Percentiles rank a stretch among this genome's conserved stretches.
Evolutionary conservation across 2,888 invertebrate genomes (phyloP).

Genomic region (Nipponacmea schrenckii): DNA sequence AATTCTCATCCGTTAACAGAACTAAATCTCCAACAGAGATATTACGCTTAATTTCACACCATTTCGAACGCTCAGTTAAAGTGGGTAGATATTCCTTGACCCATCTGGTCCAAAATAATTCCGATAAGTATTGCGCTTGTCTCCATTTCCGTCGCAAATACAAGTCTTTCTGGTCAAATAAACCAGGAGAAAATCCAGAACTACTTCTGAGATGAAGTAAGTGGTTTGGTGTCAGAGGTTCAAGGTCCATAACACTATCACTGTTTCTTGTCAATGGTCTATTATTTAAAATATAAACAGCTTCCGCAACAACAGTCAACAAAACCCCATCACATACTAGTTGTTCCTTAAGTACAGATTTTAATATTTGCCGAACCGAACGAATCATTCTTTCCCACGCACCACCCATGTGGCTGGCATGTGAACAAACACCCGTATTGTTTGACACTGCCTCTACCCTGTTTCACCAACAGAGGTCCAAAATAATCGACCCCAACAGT

Average conservation of each 20-base stretch:
- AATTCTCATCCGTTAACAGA: not conserved
- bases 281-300: too few species aligned
- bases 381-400: conserved; percentile 32
- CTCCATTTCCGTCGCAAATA: too few species aligned
- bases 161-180: too few species aligned
- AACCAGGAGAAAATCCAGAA: conserved; percentile 15
- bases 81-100: not conserved
- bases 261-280: too few species aligned
- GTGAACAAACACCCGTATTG: conserved; percentile 21
- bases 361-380: conserved; percentile 25
- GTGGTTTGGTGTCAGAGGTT: conserved; percentile 53
- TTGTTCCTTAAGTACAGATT: too few species aligned
- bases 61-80: not conserved
- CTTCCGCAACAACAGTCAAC: conserved; percentile 30
- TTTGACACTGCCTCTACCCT: conserved; percentile 12
- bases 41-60: not conserved
- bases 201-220: conserved; percentile 43
- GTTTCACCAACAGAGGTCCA: too few species aligned
- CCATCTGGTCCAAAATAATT: too few species aligned
- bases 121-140: too few species aligned
- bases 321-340: conserved; percentile 33
- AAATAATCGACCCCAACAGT: too few species aligned
- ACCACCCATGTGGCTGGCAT: conserved; percentile 26
- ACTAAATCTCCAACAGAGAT: too few species aligned
- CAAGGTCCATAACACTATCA: too few species aligned